A percentile compares a stretch with the other conserved stretches of the same genome.
Evolutionary conservation across 2,888 invertebrate genomes (phyloP).

Genomic region (Cataglyphis altisquamis): DNA sequence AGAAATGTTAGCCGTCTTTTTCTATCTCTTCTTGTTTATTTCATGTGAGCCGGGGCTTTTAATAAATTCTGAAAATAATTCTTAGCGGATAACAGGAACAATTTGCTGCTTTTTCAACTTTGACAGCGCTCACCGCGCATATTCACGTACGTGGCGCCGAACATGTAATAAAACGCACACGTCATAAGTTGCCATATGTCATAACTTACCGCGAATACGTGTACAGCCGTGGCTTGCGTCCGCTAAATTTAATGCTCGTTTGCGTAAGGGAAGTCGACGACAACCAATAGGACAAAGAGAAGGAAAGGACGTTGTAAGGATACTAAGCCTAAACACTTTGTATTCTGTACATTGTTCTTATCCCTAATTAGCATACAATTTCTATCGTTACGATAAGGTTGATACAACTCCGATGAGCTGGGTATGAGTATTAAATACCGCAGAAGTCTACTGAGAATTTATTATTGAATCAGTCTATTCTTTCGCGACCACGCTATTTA

Average conservation of each 20-base stretch:
- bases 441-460: slow-evolving; percentile 57
- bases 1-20: slow-evolving; percentile 1
- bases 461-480: slow-evolving; percentile 46
- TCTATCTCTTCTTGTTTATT: not conserved
- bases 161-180: slow-evolving; percentile 1
- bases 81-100: not conserved
- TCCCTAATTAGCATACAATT: slow-evolving; percentile 83
- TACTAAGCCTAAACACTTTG: slow-evolving; percentile 51
- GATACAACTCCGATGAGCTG: slow-evolving; percentile 35
- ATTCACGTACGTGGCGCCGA: not conserved
- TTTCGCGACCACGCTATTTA: slow-evolving; percentile 64
- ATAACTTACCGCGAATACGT: not conserved
- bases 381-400: slow-evolving; percentile 77
- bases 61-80: not conserved
- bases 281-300: slow-evolving; percentile 28
- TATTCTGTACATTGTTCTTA: slow-evolving; percentile 60
- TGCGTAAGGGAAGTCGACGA: slow-evolving; percentile 59
- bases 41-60: not conserved
- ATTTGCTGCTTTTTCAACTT: slow-evolving; percentile 6
- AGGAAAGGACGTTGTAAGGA: slow-evolving; percentile 53
- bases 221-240: slow-evolving; percentile 2
- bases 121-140: not conserved
- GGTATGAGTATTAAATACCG: slow-evolving; percentile 68
- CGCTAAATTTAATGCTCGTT: slow-evolving; percentile 61
- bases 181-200: slow-evolving; percentile 39